Conservation (phyloP, 2,113 vertebrate genomes). For the Pyrgilauda ruficollis region DNA sequence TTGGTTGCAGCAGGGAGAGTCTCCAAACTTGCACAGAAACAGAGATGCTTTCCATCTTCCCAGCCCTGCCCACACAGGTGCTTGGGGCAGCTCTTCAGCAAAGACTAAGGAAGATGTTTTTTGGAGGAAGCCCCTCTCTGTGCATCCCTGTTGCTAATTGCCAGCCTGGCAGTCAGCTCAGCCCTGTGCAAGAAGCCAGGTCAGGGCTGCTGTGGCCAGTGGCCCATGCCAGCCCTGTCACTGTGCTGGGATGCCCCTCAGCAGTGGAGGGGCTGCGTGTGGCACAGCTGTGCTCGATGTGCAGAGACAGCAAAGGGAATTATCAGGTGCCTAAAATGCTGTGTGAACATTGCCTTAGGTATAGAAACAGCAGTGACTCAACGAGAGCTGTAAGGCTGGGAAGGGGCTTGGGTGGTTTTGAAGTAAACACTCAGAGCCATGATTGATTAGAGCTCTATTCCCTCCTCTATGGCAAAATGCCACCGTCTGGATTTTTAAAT, state of each 20-base stretch:
- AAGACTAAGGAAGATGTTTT: neutral
- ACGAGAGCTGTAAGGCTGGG: neutral
- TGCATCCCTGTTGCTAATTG: neutral
- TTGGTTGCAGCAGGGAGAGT: neutral
- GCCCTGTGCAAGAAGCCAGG: neutral
- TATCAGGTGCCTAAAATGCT: fast-evolving
- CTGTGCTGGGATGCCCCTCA: fast-evolving
- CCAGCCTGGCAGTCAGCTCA: neutral
- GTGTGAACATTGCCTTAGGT: neutral
- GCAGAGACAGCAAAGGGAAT: neutral
- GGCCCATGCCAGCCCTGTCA: neutral
- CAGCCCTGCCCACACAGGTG: fast-evolving
- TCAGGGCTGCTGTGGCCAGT: neutral
- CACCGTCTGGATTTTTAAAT: fast-evolving
- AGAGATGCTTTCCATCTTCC: neutral
- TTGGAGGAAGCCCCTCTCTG: neutral
- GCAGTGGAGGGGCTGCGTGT: fast-evolving
- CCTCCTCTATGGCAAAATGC: neutral
- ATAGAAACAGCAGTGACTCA: neutral
- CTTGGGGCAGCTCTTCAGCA: neutral
- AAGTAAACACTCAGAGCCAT: neutral
- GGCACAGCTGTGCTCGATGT: fast-evolving
- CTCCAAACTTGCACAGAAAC: neutral
- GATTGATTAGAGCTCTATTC: neutral
- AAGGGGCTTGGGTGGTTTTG: neutral